phyloP scores from a whole-genome alignment of 2,888 invertebrate species.

The Machimus atricapillus region DNA sequence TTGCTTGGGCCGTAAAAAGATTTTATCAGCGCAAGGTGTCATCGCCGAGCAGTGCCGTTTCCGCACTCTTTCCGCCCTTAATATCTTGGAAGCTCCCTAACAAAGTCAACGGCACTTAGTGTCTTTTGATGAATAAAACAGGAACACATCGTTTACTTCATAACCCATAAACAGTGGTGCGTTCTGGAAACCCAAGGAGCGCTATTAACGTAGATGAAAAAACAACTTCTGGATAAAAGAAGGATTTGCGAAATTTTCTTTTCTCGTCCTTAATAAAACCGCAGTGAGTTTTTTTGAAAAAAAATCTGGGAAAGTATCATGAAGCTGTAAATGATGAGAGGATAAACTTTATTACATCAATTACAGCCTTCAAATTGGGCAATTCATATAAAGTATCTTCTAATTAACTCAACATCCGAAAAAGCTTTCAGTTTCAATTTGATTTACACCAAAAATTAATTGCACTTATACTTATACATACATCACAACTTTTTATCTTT shows the following conservation, averaged over 20 bases:
- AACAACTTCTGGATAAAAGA: neutral
- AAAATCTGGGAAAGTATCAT: neutral
- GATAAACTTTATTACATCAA: conserved; percentile 31
- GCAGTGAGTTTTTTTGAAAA: neutral
- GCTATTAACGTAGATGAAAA: neutral
- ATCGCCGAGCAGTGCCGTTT: neutral
- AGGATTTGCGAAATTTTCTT: neutral
- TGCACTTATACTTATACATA: neutral
- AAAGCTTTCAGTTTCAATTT: neutral
- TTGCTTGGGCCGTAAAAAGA: neutral
- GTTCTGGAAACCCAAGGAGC: neutral
- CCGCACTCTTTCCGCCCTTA: neutral
- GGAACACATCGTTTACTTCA: conserved; percentile 28
- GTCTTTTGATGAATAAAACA: conserved; percentile 11
- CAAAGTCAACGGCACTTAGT: neutral
- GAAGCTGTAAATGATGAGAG: neutral
- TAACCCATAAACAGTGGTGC: conserved; percentile 32
- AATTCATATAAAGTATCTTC: conserved; percentile 20
- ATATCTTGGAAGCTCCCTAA: neutral
- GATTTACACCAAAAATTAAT: neutral
- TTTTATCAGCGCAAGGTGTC: neutral
- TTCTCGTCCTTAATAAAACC: neutral
- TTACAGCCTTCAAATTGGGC: conserved; percentile 31
- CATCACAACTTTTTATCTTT: neutral
- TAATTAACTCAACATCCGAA: neutral